Base-by-base conservation (phyloP, 2,888 invertebrate genomes). In the Bellardia bayeri region DNA sequence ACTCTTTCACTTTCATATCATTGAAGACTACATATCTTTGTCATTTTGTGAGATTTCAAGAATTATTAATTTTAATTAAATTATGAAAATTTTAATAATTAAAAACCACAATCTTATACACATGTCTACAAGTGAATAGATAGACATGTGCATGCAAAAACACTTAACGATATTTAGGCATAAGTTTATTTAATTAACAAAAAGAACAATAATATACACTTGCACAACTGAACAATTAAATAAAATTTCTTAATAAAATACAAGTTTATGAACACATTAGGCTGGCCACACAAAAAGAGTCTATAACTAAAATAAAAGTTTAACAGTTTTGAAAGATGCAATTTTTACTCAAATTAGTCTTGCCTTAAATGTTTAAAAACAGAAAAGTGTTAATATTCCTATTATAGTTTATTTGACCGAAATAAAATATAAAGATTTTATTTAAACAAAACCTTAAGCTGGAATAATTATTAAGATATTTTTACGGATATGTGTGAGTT, bases 151-250 rank as follows among this genome's bases (percentile, higher is more conserved):
- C 16, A 30, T 6, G 37, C 58, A 61, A 45, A 76, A 40, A 51
- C 51, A 83, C 37, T 72, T 79, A 82, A 75, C 13, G 51, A 66
- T n/a, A 69, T 64, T 80, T 69, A 71, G 64, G 72, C 64, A 83
- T 54, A 72, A 84, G 61, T 84, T 87, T 72, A 84, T 81, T 82
- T 87, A 85, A 87, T 85, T 87, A 82, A 79, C 78, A 74, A 82
- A 66, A 85, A 61, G n/a, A 79, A 74, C 74, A 14, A 33, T 8
- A 13, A 68, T 56, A 49, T 58, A 42, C 51, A 72, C 23, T 71
- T 8, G 2, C 54, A 56, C 51, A 80, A 75, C 71, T 64, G 56
- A 85, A 85, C 80, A 80, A 85, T 85, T 81, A 81, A 85, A 75
- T 79, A 64, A 85, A 75, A 82, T 74, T 78, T 82, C 74, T 69